phyloP scores from a whole-genome alignment of 2,797 vertebrate species.

The Atherinosoma microstoma region DNA sequence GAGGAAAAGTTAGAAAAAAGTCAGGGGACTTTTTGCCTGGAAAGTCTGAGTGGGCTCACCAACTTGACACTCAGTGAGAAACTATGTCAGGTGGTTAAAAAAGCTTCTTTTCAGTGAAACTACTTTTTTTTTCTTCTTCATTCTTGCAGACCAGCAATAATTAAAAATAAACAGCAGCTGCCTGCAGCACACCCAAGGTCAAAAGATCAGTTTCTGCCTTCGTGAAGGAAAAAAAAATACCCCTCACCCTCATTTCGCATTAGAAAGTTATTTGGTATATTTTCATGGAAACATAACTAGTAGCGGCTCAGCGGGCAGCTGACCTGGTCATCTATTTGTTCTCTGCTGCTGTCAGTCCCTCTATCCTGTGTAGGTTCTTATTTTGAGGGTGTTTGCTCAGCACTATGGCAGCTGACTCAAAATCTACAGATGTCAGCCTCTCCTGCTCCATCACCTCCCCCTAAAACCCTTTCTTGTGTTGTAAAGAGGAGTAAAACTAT shows the following conservation, averaged over 20 bases:
- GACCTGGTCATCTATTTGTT: slow-evolving; percentile 40
- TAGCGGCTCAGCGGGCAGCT: slow-evolving; percentile 31
- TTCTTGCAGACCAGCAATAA: slow-evolving; percentile 51
- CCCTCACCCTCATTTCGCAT: slow-evolving; percentile 19
- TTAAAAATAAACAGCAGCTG: slow-evolving; percentile 79
- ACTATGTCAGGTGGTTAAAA: not conserved
- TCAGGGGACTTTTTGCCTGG: not conserved
- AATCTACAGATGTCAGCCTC: slow-evolving; percentile 9
- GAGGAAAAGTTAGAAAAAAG: not conserved
- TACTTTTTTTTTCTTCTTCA: slow-evolving; percentile 18
- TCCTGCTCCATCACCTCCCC: slow-evolving; percentile 5
- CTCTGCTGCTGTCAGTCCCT: slow-evolving; percentile 31
- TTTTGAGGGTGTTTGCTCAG: slow-evolving; percentile 34
- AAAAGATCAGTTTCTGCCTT: slow-evolving; percentile 46
- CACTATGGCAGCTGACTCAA: slow-evolving; percentile 37
- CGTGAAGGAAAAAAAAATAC: slow-evolving; percentile 20
- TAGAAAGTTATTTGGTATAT: slow-evolving; percentile 9
- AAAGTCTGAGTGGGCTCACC: not conserved
- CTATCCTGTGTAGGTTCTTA: slow-evolving; percentile 26
- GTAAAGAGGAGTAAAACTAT: slow-evolving; percentile 28
- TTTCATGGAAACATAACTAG: slow-evolving; percentile 41
- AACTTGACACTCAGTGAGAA: not conserved
- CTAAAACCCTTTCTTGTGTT: not conserved
- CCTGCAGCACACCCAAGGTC: slow-evolving; percentile 31
- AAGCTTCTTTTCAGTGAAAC: slow-evolving; percentile 10